Conservation (phyloP, 2,797 vertebrate genomes). For the Taeniopygia guttata region DNA sequence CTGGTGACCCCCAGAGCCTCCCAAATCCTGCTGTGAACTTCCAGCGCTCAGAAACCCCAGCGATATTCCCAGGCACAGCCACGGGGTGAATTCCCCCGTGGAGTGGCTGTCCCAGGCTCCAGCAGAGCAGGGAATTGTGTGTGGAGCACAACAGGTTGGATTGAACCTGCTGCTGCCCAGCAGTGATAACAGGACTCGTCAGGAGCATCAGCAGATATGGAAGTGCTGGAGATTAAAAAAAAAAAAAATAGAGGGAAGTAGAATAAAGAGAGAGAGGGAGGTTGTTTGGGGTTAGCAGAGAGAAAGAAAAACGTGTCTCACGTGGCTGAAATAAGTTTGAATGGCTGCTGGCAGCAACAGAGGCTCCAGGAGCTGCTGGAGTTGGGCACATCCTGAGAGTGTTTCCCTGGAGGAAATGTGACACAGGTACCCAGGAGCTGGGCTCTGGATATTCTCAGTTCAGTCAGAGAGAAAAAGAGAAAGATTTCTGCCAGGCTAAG, state of each 20-base stretch:
- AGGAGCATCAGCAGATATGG: not conserved
- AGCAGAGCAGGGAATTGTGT: not conserved
- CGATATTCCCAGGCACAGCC: not conserved
- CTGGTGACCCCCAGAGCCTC: not conserved
- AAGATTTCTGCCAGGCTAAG: no score
- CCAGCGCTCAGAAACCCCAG: not conserved
- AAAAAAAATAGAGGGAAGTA: not conserved
- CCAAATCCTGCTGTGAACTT: rapidly evolving
- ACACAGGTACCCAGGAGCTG: not conserved
- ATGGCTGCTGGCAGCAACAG: not conserved
- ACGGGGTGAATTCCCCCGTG: rapidly evolving
- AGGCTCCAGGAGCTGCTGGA: not conserved
- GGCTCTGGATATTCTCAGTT: no score
- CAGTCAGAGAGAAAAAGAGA: no score
- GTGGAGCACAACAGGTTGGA: not conserved
- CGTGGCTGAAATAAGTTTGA: not conserved
- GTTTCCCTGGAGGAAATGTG: not conserved
- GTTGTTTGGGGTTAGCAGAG: not conserved
- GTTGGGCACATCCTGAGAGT: not conserved
- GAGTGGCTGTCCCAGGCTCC: not conserved
- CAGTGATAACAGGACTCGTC: rapidly evolving
- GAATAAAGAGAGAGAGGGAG: not conserved
- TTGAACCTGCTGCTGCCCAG: not conserved
- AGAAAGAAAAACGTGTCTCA: not conserved
- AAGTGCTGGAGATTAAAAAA: not conserved